Evolutionary conservation across 2,113 vertebrate genomes (phyloP), one percentile per base, ranked within the genome.

Genomic region (Eidolon helvum): DNA sequence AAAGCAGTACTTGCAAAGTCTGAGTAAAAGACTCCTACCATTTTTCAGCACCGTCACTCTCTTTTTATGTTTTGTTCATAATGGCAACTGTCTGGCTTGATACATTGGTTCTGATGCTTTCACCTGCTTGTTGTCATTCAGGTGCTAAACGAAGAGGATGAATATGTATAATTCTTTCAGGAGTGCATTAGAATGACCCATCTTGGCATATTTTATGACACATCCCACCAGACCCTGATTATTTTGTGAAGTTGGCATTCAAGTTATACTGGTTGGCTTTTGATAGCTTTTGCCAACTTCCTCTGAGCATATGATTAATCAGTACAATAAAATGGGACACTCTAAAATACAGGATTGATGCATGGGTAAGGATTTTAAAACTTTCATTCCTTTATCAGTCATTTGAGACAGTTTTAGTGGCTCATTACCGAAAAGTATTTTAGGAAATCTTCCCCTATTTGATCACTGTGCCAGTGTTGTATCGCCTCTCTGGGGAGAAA

Each of bases 111-210:
- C 97, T 94, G 96, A 98, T 97, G 98, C 97, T 98, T 97, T 98
- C 97, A 98, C 97, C 98, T 98, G 98, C 97, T 98, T 98, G 82
- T 98, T 98, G 98, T 98, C 98, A 98, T 98, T 98, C 97, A 97
- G 96, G 90, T 98, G 97, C 97, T 98, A 98, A 99, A 98, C n/a
- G 95, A 98, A 95, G 94, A 96, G 90, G 98, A 98, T 98, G 97
- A 98, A 98, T 98, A 98, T 98, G 98, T 97, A 98, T 98, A 98
- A 98, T 98, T 97, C 98, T 96, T 97, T 96, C 96, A 97, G 97
- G 98, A 98, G 87, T 97, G 90, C 91, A 98, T 98, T 97, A 97
- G 96, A 98, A 98, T 98, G 98, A 98, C 98, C 98, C 84, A 97
- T 93, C 95, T 94, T 98, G 98, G 97, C 95, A 97, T 98, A 97